These are phyloP conservation scores for Malurus splendens DNA, from an alignment of 2,797 vertebrate genomes.

Conservation along the genomic window DNA sequence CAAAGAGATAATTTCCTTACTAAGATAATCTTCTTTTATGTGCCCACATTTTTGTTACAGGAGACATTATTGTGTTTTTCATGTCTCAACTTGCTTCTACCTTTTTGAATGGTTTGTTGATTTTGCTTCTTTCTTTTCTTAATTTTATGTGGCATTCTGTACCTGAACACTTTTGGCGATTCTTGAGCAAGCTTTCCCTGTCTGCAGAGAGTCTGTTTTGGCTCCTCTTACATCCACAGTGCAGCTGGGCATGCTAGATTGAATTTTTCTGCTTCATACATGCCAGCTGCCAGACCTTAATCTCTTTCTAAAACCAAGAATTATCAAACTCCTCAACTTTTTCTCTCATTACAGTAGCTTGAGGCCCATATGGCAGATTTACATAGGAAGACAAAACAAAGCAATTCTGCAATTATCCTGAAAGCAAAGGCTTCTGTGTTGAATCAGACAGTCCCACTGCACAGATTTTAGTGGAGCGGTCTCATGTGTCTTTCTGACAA, in stretches of 20 bases:
- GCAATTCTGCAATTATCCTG: constrained; percentile 39
- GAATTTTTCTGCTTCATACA: constrained; percentile 34
- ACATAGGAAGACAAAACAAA: constrained; percentile 57
- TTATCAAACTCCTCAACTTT: constrained; percentile 52
- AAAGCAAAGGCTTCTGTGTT: constrained; percentile 36
- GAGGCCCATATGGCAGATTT: constrained; percentile 59
- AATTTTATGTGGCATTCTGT: constrained; percentile 16
- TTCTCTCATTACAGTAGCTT: constrained; percentile 31
- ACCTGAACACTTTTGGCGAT: constrained; percentile 33
- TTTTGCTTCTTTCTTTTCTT: not conserved
- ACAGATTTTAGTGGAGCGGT: constrained; percentile 4
- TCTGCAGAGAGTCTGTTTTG: constrained; percentile 17
- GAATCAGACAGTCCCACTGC: not conserved
- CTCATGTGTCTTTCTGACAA: not conserved
- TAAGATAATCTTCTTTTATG: constrained; percentile 7
- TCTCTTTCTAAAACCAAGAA: constrained; percentile 51
- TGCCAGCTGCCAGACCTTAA: constrained; percentile 56
- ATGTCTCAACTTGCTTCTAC: not conserved
- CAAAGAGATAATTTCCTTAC: not conserved
- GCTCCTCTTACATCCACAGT: constrained; percentile 31
- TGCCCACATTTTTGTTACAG: not conserved
- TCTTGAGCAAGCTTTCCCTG: constrained; percentile 1
- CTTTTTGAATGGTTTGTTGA: not conserved
- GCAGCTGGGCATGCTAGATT: constrained; percentile 52
- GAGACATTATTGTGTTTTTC: not conserved